These are phyloP conservation scores for Temnothorax nylanderi DNA, from an alignment of 1,140 invertebrate species.

Conservation along the genomic window DNA sequence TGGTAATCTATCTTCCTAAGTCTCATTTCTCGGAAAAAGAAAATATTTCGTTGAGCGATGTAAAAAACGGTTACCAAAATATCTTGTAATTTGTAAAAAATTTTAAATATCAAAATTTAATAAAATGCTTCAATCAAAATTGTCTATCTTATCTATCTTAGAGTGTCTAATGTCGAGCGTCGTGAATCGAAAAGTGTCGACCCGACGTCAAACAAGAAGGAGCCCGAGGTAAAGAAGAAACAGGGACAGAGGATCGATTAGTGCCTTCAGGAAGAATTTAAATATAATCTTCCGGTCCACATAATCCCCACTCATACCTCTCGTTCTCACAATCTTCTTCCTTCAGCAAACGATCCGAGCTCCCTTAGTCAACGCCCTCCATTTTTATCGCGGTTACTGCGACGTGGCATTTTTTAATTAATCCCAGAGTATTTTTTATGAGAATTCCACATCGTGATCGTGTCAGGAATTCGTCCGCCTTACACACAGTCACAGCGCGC, in stretches of 20 bases:
- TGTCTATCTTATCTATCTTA: no score
- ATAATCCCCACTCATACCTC: constrained; percentile 63
- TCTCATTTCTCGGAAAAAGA: no score
- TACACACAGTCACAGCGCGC: constrained; percentile 1
- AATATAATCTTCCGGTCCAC: constrained; percentile 71
- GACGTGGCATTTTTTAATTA: constrained; percentile 82
- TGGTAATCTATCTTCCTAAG: not conserved
- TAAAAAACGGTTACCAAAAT: not conserved
- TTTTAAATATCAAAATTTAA: not conserved
- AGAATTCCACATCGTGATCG: constrained; percentile 76
- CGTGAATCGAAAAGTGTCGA: not conserved
- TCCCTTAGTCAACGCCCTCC: constrained; percentile 34
- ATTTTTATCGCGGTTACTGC: constrained; percentile 55
- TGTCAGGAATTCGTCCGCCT: constrained; percentile 66
- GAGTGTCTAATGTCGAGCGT: not conserved
- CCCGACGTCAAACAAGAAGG: no score
- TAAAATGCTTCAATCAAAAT: not conserved
- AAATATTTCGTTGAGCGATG: not conserved
- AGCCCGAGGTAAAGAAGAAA: constrained; percentile 14
- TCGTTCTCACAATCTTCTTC: constrained; percentile 25
- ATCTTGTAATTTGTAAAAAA: not conserved
- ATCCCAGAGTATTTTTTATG: constrained; percentile 79
- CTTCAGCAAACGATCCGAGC: constrained; percentile 47
- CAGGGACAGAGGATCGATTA: constrained; percentile 66
- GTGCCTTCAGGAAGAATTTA: constrained; percentile 73